Evolutionary conservation across 2,113 vertebrate species (phyloP), one percentile per base, ranked within the genome.

Genomic region (Mus spicilegus): DNA sequence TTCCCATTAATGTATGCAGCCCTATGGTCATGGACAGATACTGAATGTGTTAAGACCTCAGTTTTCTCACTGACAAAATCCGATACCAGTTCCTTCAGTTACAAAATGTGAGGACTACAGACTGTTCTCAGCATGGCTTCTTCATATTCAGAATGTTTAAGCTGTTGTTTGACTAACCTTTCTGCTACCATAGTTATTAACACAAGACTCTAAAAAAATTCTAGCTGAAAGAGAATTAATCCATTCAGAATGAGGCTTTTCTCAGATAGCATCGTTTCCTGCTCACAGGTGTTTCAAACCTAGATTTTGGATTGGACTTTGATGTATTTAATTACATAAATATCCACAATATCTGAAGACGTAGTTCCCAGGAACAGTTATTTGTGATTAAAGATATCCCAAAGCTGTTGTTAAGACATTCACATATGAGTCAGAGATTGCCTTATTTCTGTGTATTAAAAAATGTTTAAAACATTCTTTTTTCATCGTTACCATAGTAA

Each of bases 281-380:
- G 76, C 14, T n/a, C 26, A 49, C 65, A 51, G 85, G 26, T 77
- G 4, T 89, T 73, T 90, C 63, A 84, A 86, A 89, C 30, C 69
- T 30, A 95, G 19, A 89, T 87, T 89, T 97, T 87, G n/a, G 39
- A 28, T 81, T 91, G 76, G 75, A 86, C 22, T 95, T 30, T 39
- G 24, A 51, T 91, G 11, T 86, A 94, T 95, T 94, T 56, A 75
- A 89, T 58, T 92, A 84, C 51, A 56, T 88, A 90, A 91, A 91
- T 67, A 36, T 87, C 81, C 13, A 39, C 85, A 81, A 72, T 85
- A 84, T 96, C 17, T 95, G 69, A 73, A 91, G 89, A 65, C 20
- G 63, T 11, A 69, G 92, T 77, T 94, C 42, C 54, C 56, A 80
- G 61, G 28, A 88, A 76, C 85, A 76, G n/a, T 89, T 78, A 54